A percentile compares a stretch with the other conserved stretches of the same genome.
phyloP scores from a whole-genome alignment of 37 sponge, comb jelly and placozoan genomes.

The Petrosia ficiformis region DNA sequence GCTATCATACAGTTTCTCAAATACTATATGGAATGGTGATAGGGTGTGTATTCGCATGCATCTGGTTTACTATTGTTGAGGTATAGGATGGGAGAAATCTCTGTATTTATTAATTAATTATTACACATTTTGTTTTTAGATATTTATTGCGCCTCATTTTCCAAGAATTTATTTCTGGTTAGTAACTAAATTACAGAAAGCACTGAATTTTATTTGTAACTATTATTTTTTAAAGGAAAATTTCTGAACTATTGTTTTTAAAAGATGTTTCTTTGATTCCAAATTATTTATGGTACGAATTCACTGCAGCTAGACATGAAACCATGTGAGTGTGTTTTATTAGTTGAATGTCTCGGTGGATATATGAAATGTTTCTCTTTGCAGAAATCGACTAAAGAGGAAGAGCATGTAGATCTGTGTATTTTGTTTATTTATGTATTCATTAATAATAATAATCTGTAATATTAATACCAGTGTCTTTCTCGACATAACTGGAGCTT shows the following conservation, averaged over 20 bases:
- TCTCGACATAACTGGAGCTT: too few relatives aligned
- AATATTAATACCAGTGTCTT: too few relatives aligned
- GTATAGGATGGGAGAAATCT: slow-evolving; percentile 10
- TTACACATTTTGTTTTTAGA: slow-evolving; percentile 19
- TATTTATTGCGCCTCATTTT: slow-evolving; percentile 53
- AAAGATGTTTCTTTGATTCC: slow-evolving; percentile 77
- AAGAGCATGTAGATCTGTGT: not conserved
- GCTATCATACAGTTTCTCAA: slow-evolving; percentile 64
- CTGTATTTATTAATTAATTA: not conserved
- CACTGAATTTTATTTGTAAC: not conserved
- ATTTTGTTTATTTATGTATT: not conserved
- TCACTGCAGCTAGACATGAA: slow-evolving; percentile 63
- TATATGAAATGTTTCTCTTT: not conserved
- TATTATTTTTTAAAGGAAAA: slow-evolving; percentile 24
- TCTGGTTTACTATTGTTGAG: slow-evolving; percentile 73
- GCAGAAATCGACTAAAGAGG: not conserved
- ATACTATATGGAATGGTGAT: slow-evolving; percentile 38
- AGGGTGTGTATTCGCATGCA: slow-evolving; percentile 24
- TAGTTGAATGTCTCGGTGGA: not conserved
- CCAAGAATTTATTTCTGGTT: slow-evolving; percentile 56
- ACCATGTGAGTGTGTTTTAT: slow-evolving; percentile 33
- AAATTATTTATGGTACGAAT: slow-evolving; percentile 81
- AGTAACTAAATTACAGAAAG: not conserved
- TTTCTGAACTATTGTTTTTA: slow-evolving; percentile 59
- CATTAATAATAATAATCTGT: not conserved